A percentile compares a stretch with the other conserved stretches of the same genome.
phyloP scores from a whole-genome alignment of 2,888 invertebrate species.

The Microplitis deprimator region DNA sequence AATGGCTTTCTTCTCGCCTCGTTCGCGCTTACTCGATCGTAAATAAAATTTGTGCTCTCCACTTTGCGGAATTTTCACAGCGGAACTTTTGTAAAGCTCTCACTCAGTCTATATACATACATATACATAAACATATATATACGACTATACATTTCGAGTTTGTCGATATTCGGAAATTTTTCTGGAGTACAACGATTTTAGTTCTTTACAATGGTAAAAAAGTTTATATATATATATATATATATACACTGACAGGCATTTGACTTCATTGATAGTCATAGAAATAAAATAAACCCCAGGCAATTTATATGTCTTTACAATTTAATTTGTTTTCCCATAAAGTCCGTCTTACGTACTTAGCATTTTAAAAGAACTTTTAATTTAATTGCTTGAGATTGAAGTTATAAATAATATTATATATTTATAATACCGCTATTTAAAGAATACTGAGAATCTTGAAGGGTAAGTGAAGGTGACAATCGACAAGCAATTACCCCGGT shows the following conservation, averaged over 20 bases:
- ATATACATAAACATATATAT: constrained; percentile 20
- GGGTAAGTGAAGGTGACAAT: constrained; percentile 13
- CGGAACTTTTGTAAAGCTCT: constrained; percentile 38
- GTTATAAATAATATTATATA: neutral
- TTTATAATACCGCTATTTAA: neutral
- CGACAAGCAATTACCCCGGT: constrained; percentile 30
- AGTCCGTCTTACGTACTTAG: neutral
- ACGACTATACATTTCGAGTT: neutral
- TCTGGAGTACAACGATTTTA: neutral
- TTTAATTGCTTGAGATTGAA: neutral
- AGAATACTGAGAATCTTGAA: neutral
- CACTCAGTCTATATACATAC: constrained; percentile 35
- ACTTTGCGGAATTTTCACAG: constrained; percentile 30
- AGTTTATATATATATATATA: neutral
- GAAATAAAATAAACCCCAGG: neutral
- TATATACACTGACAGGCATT: neutral
- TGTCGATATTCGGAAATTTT: constrained; percentile 2
- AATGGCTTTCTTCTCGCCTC: constrained; percentile 37
- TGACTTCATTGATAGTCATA: neutral
- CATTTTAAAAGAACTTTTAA: neutral
- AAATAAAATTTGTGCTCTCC: constrained; percentile 33
- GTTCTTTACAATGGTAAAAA: neutral
- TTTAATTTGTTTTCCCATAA: neutral
- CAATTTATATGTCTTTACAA: neutral
- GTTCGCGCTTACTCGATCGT: constrained; percentile 39